Evolutionary conservation across 2,888 invertebrate species (phyloP), one percentile per base, ranked within the genome.

Genomic region (Drosophila heteroneura): DNA sequence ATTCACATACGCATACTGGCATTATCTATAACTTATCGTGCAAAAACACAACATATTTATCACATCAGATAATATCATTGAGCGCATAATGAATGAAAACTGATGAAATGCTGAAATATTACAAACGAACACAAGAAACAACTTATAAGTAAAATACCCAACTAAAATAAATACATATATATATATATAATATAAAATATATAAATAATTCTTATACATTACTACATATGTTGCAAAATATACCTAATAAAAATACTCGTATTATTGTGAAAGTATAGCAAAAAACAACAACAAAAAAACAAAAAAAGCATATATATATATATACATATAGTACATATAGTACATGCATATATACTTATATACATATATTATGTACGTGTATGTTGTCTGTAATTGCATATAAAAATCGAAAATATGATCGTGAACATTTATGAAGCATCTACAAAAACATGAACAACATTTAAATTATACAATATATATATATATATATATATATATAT

Each of bases 331-430:
- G 41, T 39, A 49, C 47, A 62, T 62, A 70, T 28, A 68, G 39
- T 49, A 54, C 33, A 58, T 35, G 35, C 30, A 54, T 26, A 26
- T 26, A 26, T 41, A 72, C 16, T 59, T 51, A 73, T 67, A 58
- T 58, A 53, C 22, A 58, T 51, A 30, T 47, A 67, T 60, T 58
- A 72, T 85, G 69, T 68, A 80, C 65, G 69, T 83, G 70, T 81
- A 68, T 90, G 89, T 84, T 90, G 82, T 86, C 76, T 84, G 88
- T 83, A 85, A 89, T 84, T 80, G 73, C 79, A 74, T 70, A 61
- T 35, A 14, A 66, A 58, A 72, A 53, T 19, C 28, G 41, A 64
- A 52, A 53, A 60, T 41, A 59, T 60, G 65, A 57, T 54, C 39
- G 19, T 44, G 33, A 51, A 47, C 58, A 39, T 58, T 51, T 58